Evolutionary conservation across 1,140 invertebrate genomes (phyloP).

Genomic region (Micrasema longulum): DNA sequence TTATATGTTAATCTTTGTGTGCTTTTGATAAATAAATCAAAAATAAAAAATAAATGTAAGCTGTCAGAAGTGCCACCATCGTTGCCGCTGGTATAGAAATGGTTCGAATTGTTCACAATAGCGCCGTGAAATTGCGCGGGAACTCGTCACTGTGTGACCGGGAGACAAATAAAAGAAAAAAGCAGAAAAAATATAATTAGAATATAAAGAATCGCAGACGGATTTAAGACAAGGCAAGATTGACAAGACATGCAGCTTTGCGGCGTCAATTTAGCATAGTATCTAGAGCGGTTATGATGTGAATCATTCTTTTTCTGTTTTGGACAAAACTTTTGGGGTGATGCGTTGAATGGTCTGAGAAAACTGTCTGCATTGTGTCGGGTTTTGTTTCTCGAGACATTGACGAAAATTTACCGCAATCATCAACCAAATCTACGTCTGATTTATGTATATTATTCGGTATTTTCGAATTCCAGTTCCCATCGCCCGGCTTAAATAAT

Average conservation of each 20-base stretch:
- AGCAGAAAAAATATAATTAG: conserved; percentile 4
- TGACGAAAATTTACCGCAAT: conserved; percentile 4
- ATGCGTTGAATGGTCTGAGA: conserved; percentile 30
- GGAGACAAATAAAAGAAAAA: conserved; percentile 13
- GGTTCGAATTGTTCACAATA: no score
- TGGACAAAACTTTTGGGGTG: conserved; percentile 12
- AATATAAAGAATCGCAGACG: conserved; percentile 24
- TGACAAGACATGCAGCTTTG: not conserved
- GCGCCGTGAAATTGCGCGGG: conserved; percentile 37
- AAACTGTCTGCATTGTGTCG: conserved; percentile 4
- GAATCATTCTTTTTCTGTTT: conserved; percentile 20
- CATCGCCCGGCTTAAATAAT: no score
- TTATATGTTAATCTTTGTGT: no score
- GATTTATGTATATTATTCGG: no score
- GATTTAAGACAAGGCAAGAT: conserved; percentile 10
- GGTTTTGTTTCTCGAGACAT: conserved; percentile 12
- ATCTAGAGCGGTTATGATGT: conserved; percentile 31
- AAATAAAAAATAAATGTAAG: no score
- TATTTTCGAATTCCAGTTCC: no score
- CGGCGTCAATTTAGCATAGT: conserved; percentile 32
- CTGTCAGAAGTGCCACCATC: no score
- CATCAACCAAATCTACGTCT: not conserved
- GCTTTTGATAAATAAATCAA: no score
- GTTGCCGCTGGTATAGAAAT: no score
- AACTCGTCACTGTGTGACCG: conserved; percentile 36